Evolutionary conservation across 2,888 invertebrate species (phyloP).

Genomic region (Leucophora obtusa): DNA sequence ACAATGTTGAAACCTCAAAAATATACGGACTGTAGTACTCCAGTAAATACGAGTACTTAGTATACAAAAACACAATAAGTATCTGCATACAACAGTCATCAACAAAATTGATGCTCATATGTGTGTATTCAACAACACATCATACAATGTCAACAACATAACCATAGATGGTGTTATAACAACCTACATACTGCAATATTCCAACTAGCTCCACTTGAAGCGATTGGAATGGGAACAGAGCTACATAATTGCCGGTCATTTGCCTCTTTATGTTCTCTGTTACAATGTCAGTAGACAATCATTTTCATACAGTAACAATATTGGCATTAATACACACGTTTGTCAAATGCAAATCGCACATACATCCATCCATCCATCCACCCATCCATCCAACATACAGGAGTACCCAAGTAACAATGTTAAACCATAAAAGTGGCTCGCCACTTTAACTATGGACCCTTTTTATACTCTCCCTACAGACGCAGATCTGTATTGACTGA

Average conservation of each 20-base stretch:
- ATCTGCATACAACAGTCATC: slow-evolving; percentile 63
- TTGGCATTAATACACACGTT: slow-evolving; percentile 64
- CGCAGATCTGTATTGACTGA: background rate
- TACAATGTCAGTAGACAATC: slow-evolving; percentile 58
- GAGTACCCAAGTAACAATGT: slow-evolving; percentile 43
- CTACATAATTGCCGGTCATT: slow-evolving; percentile 64
- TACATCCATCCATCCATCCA: slow-evolving; percentile 2
- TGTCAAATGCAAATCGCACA: slow-evolving; percentile 68
- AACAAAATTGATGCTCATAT: slow-evolving; percentile 63
- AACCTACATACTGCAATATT: slow-evolving; percentile 3
- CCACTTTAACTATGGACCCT: slow-evolving; percentile 49
- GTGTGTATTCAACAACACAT: slow-evolving; percentile 48
- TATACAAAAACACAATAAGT: slow-evolving; percentile 38
- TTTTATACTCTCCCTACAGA: slow-evolving; percentile 19
- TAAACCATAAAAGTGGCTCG: slow-evolving; percentile 62
- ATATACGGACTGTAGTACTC: slow-evolving; percentile 16
- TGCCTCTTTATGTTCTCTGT: slow-evolving; percentile 59
- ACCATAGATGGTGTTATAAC: slow-evolving; percentile 46
- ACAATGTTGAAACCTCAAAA: slow-evolving; percentile 61
- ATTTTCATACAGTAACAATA: slow-evolving; percentile 53
- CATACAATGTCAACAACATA: slow-evolving; percentile 64
- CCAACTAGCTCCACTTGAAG: background rate
- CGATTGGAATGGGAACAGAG: slow-evolving; percentile 25
- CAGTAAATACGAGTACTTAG: background rate
- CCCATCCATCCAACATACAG: background rate